Percentiles rank a stretch among this genome's conserved stretches.
phyloP scores from a whole-genome alignment of 1,140 invertebrate species.

The Lucilia sericata region DNA sequence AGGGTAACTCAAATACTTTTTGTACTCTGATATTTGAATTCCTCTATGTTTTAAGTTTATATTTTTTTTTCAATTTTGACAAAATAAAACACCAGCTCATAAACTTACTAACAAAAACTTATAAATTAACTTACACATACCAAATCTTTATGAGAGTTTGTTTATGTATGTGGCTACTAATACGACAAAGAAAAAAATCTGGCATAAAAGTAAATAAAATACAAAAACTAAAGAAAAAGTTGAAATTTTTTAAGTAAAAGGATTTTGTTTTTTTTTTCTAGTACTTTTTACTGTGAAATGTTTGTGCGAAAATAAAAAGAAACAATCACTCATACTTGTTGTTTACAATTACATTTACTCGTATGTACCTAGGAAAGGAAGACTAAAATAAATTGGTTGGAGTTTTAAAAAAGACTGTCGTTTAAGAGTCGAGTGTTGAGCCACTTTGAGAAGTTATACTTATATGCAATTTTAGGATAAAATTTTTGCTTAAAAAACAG shows the following conservation, averaged over 20 bases:
- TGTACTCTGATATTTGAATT: no score
- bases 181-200: background rate
- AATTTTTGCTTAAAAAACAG: no score
- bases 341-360: no score
- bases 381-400: background rate
- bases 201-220: background rate
- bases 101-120: background rate
- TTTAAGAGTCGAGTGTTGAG: slow-evolving; percentile 11
- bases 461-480: background rate
- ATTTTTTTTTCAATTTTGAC: background rate
- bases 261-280: no score
- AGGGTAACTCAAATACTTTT: no score
- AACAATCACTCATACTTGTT: no score
- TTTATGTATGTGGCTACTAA: no score
- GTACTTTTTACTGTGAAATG: no score
- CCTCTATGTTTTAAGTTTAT: background rate
- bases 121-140: background rate
- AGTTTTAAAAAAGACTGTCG: background rate
- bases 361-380: no score
- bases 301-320: no score
- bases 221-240: background rate
- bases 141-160: no score
- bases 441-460: slow-evolving; percentile 25
- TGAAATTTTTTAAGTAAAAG: background rate
- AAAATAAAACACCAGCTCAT: background rate